Conservation (phyloP, 2,113 vertebrate genomes). For the Epinephelus fuscoguttatus region DNA sequence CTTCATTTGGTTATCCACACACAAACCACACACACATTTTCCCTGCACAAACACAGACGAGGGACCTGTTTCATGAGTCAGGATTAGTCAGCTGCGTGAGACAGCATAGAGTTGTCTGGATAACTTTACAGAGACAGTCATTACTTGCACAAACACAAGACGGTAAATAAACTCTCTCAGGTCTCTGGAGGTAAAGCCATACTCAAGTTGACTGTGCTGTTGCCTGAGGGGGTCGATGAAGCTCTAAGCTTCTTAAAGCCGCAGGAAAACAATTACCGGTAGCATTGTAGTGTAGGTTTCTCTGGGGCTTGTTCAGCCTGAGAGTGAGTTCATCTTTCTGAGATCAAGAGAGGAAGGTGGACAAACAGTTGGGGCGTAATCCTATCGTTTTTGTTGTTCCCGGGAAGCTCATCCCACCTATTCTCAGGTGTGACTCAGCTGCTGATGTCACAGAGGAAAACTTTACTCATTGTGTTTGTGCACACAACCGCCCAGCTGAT, state of each 20-base stretch:
- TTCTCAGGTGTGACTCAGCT: not conserved
- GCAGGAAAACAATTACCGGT: slow-evolving; percentile 7
- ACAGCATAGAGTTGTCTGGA: slow-evolving; percentile 6
- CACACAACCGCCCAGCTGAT: not conserved
- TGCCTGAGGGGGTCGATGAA: not conserved
- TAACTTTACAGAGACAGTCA: slow-evolving; percentile 29
- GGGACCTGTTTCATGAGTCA: not conserved
- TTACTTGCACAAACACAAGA: slow-evolving; percentile 52
- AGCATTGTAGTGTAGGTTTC: not conserved
- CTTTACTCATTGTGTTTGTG: slow-evolving; percentile 1
- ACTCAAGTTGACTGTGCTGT: slow-evolving; percentile 7
- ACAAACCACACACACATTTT: not conserved
- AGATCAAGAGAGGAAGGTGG: not conserved
- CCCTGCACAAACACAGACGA: not conserved
- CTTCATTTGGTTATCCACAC: slow-evolving; percentile 40
- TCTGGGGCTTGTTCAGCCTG: not conserved
- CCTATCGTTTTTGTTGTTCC: not conserved
- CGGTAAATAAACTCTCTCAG: slow-evolving; percentile 27
- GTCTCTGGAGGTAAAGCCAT: slow-evolving; percentile 5
- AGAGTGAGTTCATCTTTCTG: slow-evolving; percentile 2
- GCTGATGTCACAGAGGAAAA: slow-evolving; percentile 14
- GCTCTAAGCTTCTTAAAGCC: not conserved
- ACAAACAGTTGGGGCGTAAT: not conserved
- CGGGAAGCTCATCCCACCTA: slow-evolving; percentile 2
- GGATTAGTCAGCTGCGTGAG: slow-evolving; percentile 13